Percentiles rank a stretch among this genome's conserved stretches.
Evolutionary conservation across 2,113 vertebrate species (phyloP).

Genomic region (Chinchilla lanigera): DNA sequence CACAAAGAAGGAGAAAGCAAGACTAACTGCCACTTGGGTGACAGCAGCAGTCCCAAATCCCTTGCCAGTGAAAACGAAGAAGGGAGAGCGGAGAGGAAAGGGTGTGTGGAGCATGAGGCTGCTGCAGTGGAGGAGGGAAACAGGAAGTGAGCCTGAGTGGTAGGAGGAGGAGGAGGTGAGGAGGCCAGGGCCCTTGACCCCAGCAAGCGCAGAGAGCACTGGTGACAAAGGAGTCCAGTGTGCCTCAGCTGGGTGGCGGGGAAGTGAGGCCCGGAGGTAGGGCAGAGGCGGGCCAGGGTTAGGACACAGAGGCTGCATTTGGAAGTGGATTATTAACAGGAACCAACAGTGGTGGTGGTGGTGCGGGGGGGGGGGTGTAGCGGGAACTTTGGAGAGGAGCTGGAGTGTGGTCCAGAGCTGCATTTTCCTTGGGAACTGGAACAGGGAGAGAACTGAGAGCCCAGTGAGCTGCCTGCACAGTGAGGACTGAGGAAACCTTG

Average conservation of each 20-base stretch:
- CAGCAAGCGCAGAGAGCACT: background rate
- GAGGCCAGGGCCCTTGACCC: background rate
- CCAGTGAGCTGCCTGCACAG: no score
- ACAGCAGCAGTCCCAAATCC: background rate
- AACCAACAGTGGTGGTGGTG: background rate
- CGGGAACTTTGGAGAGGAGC: background rate
- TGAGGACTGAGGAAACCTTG: background rate
- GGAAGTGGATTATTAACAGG: slow-evolving; percentile 8
- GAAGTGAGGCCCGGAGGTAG: background rate
- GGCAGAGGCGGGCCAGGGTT: background rate
- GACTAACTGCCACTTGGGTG: background rate
- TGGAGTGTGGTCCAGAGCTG: background rate
- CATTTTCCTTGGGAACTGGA: background rate
- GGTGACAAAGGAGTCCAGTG: slow-evolving; percentile 48
- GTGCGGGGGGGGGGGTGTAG: no score
- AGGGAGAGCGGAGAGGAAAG: background rate
- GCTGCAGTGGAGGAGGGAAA: background rate
- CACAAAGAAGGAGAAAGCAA: background rate
- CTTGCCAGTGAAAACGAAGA: rapidly evolving
- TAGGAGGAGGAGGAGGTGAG: background rate
- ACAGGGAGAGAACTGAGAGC: background rate
- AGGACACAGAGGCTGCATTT: background rate
- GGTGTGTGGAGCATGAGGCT: background rate
- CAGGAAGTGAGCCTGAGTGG: background rate
- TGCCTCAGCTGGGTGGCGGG: background rate